phyloP scores from a whole-genome alignment of 2,113 vertebrate species.

The Entomyzon cyanotis region DNA sequence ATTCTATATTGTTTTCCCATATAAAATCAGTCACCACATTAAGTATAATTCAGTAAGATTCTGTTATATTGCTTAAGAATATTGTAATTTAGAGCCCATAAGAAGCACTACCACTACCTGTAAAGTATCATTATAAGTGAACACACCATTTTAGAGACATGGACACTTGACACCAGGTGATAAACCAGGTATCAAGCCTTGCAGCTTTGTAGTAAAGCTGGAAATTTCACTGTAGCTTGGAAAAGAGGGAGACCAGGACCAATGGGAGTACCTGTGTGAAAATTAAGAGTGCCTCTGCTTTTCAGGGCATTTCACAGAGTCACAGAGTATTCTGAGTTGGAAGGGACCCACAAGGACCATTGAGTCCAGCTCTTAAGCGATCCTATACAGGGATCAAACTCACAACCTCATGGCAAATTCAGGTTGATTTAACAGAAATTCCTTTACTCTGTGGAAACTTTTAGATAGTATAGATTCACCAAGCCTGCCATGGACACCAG shows the following conservation, averaged over 20 bases:
- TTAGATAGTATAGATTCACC: background rate
- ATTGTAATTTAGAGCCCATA: background rate
- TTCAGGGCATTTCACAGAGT: background rate
- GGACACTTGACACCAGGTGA: background rate
- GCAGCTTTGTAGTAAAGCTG: background rate
- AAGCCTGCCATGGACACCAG: background rate
- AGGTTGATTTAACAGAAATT: background rate
- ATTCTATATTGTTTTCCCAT: background rate
- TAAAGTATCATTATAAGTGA: background rate
- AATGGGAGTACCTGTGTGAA: background rate
- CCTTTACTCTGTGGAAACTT: background rate
- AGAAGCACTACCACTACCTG: background rate
- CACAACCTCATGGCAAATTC: background rate
- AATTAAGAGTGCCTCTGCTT: background rate
- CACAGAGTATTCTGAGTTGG: background rate
- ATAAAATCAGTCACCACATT: background rate
- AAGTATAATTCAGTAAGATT: background rate
- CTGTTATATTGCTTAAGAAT: background rate
- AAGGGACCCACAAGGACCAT: background rate
- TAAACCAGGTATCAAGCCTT: background rate
- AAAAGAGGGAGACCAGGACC: background rate
- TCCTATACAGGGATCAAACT: background rate
- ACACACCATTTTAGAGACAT: background rate
- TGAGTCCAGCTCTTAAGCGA: background rate
- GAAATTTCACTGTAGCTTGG: background rate